Conservation (phyloP, 2,113 vertebrate genomes). For the Aegypius monachus region DNA sequence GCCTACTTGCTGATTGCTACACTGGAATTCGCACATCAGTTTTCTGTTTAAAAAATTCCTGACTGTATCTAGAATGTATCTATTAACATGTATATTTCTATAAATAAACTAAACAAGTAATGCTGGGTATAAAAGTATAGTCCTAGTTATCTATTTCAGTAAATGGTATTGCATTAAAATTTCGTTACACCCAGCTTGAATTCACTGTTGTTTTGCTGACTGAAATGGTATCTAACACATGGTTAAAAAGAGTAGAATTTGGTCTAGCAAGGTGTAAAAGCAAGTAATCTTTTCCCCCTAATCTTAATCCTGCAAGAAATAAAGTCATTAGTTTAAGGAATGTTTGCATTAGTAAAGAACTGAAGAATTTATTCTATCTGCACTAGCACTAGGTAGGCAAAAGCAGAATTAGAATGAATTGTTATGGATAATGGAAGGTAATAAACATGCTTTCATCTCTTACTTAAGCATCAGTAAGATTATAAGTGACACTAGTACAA, state of each 20-base stretch:
- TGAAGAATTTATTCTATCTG: background rate
- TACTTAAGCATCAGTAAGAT: background rate
- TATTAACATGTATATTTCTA: background rate
- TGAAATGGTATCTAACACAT: background rate
- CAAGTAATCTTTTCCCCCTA: background rate
- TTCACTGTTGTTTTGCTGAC: background rate
- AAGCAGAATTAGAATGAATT: background rate
- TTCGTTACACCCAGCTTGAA: background rate
- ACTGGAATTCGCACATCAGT: background rate
- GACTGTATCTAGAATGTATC: background rate
- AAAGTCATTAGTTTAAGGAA: background rate
- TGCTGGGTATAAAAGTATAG: background rate
- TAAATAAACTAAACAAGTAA: background rate
- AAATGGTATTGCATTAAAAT: background rate
- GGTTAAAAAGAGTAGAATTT: background rate
- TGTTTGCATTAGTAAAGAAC: background rate
- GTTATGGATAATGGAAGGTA: background rate
- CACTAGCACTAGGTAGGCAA: background rate
- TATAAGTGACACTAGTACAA: background rate
- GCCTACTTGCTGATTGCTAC: background rate
- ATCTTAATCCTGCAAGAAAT: background rate
- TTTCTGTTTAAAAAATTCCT: background rate
- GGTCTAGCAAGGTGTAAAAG: background rate
- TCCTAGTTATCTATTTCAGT: background rate
- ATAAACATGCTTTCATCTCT: background rate